These are phyloP conservation scores for Athripsodes cinereus DNA, from an alignment of 2,888 invertebrate species.

Conservation along the genomic window DNA sequence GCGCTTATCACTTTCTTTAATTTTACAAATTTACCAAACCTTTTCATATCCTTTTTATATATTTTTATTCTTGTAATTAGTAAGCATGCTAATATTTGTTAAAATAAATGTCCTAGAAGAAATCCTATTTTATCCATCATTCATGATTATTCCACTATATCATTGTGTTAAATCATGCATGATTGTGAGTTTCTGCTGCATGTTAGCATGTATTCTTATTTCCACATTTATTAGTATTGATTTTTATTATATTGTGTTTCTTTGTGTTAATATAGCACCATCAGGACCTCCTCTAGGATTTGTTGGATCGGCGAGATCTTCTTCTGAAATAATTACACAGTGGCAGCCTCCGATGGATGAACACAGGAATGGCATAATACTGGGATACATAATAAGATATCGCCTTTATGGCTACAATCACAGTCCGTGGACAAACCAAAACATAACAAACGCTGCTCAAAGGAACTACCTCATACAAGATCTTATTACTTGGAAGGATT, in stretches of 20 bases:
- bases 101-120: no score
- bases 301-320: constrained; percentile 89
- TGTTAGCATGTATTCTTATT: no score
- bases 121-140: no score
- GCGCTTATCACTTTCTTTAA: no score
- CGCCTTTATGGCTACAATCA: constrained; percentile 86
- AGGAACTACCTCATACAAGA: constrained; percentile 86
- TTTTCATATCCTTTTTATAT: no score
- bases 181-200: background rate
- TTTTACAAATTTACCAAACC: no score
- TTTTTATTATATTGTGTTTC: no score
- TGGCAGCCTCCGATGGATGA: constrained; percentile 96
- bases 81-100: no score
- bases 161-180: background rate
- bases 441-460: constrained; percentile 89
- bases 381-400: constrained; percentile 90
- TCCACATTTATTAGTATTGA: no score
- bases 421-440: constrained; percentile 86
- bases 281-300: constrained; percentile 93
- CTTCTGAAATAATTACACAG: constrained; percentile 92
- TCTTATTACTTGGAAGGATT: constrained; percentile 96
- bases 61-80: no score
- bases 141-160: no score
- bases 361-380: constrained; percentile 89
- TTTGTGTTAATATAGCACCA: constrained; percentile 62